Evolutionary conservation across 2,888 invertebrate species (phyloP), one percentile per base, ranked within the genome.

Genomic region (Listrodromus nycthemerus): DNA sequence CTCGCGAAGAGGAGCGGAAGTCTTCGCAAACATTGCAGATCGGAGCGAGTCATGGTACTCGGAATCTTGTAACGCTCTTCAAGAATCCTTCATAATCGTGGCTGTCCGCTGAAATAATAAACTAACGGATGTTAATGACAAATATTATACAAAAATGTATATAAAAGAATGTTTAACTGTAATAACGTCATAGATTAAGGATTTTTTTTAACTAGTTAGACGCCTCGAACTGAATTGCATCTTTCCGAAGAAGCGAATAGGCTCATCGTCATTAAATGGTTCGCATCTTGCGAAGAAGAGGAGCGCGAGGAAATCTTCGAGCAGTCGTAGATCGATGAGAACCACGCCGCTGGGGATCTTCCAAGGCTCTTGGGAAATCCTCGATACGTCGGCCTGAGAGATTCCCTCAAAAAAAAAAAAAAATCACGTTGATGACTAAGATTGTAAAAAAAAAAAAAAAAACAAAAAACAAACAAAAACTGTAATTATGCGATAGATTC

Each of bases 211-310:
- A 55, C 27, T 33, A 66, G 45, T 66, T 63, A 55, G 61, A n/a
- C 24, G 33, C 45, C n/a, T 37, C 63, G n/a, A 33, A 75, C 48
- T 50, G 71, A 81, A 81, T 81, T 70, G 66, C 65, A 66, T 77
- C 37, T 71, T 13, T 55, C 37, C 6, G 37, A 70, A 37, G 70
- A 70, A 70, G 52, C 4, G 7, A 52, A 52, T 30, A 69, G 10
- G 69, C 66, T 82, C 69, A 63, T 67, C 65, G 61, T 27, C 45
- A 76, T 65, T 45, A 41, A 50, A 58, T 66, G 21, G 67, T 52
- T 74, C 77, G 48, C 24, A 67, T 74, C 67, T 33, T 0, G 10
- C 33, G 70, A 76, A 41, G 33, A 10, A 63, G 50, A 21, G 67
- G 27, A n/a, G 45, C 19, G 45, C 33, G 52, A 30, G 19, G 19